Evolutionary conservation across 2,888 invertebrate species (phyloP).

Genomic region (Panopea generosa): DNA sequence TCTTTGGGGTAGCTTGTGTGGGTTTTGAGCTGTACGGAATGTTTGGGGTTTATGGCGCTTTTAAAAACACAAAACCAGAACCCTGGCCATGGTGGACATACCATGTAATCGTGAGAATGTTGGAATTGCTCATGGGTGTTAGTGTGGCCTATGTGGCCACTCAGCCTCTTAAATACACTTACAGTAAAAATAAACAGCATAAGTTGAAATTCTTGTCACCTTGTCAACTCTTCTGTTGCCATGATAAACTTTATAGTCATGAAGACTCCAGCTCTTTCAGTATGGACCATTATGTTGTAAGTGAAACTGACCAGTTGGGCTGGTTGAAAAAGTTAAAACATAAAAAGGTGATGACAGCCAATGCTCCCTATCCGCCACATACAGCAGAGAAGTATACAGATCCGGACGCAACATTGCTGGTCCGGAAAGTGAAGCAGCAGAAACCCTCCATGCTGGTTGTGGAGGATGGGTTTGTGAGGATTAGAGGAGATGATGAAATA

Average conservation of each 20-base stretch:
- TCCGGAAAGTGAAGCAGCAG: conserved; percentile 42
- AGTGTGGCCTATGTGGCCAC: conserved; percentile 94
- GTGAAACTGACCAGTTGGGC: conserved; percentile 50
- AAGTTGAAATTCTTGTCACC: conserved; percentile 54
- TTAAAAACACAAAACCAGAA: conserved; percentile 83
- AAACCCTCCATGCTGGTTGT: conserved; percentile 92
- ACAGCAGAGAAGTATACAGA: conserved; percentile 56
- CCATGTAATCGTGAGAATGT: conserved; percentile 93
- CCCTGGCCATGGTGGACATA: conserved; percentile 97
- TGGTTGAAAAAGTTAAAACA: conserved; percentile 51
- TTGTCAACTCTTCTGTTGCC: conserved; percentile 60
- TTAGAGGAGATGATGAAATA: conserved; percentile 89
- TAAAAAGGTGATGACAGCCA: conserved; percentile 18
- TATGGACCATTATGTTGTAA: conserved; percentile 43
- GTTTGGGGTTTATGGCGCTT: conserved; percentile 87
- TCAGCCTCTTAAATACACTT: conserved; percentile 85
- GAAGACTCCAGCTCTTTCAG: conserved; percentile 42
- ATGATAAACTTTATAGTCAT: conserved; percentile 26
- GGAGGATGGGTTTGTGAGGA: conserved; percentile 95
- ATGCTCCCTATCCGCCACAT: conserved; percentile 52
- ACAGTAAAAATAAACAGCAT: conserved; percentile 42
- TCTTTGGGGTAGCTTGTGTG: conserved; percentile 93
- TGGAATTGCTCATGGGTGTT: conserved; percentile 95
- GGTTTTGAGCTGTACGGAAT: conserved; percentile 94
- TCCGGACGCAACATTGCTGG: conserved; percentile 56